Evolutionary conservation across 2,888 invertebrate species (phyloP).

Genomic region (Rhagonycha lutea): DNA sequence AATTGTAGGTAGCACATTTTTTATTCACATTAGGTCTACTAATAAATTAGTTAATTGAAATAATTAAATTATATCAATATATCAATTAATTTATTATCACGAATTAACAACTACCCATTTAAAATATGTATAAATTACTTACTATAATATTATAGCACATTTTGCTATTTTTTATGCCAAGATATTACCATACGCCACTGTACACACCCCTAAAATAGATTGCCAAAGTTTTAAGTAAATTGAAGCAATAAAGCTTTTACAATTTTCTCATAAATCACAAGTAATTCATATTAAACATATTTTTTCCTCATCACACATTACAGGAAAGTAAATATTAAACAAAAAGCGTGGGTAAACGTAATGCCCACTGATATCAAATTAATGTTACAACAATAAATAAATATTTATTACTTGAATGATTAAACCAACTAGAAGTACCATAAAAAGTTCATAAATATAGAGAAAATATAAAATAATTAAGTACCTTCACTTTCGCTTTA

Average conservation of each 20-base stretch:
- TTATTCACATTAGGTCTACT: no score
- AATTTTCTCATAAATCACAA: neutral
- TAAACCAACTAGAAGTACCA: neutral
- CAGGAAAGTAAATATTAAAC: neutral
- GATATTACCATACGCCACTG: no score
- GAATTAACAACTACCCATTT: no score
- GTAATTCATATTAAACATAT: neutral
- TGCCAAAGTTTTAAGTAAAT: neutral
- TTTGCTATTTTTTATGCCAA: no score
- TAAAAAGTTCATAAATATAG: neutral
- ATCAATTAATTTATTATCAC: no score
- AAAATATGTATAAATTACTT: no score
- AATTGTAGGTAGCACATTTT: no score
- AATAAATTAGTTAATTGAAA: no score
- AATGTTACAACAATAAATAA: neutral
- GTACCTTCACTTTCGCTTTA: neutral
- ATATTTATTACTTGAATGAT: neutral
- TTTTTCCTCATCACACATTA: neutral
- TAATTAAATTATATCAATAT: no score
- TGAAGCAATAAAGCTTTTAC: neutral
- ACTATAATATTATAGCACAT: no score
- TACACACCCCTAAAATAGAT: no score
- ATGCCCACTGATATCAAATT: neutral
- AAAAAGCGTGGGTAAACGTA: neutral
- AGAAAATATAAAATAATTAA: neutral